Conservation (phyloP, 2,113 vertebrate genomes). For the Austrofundulus limnaeus region DNA sequence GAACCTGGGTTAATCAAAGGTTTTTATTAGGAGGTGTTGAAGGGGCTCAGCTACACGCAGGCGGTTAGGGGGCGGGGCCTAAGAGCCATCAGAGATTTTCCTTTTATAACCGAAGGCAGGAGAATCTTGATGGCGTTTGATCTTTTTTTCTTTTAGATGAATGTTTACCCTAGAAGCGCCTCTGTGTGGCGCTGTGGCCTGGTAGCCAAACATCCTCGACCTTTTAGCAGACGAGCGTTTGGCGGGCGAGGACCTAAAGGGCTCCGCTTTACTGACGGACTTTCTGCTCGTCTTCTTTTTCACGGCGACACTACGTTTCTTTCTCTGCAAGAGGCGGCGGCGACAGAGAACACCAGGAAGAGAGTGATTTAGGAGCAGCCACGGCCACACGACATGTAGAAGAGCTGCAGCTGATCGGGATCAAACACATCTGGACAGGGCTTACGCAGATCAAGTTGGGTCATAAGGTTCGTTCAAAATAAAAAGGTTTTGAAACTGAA, state of each 20-base stretch:
- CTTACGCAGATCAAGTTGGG: no score
- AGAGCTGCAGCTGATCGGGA: not conserved
- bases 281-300: slow-evolving; percentile 93
- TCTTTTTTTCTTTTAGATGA: slow-evolving; percentile 56
- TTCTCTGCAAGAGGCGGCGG: slow-evolving; percentile 86
- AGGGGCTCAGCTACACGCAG: slow-evolving; percentile 68
- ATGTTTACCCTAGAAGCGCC: slow-evolving; percentile 91
- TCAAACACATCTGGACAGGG: no score
- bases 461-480: no score
- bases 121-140: slow-evolving; percentile 91
- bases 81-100: slow-evolving; percentile 93
- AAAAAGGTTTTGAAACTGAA: no score
- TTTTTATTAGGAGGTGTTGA: slow-evolving; percentile 65
- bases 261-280: slow-evolving; percentile 81
- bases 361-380: slow-evolving; percentile 49
- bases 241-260: slow-evolving; percentile 83
- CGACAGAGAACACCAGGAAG: slow-evolving; percentile 73
- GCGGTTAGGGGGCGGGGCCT: slow-evolving; percentile 79
- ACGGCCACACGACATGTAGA: not conserved
- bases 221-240: slow-evolving; percentile 87
- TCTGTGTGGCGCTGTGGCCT: slow-evolving; percentile 84
- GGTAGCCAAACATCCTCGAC: slow-evolving; percentile 89
- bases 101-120: slow-evolving; percentile 71
- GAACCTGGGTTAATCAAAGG: slow-evolving; percentile 72
- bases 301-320: slow-evolving; percentile 86